Percentiles rank a stretch among this genome's conserved stretches.
phyloP scores from a whole-genome alignment of 2,113 vertebrate species.

The Toxotes chatareus region DNA sequence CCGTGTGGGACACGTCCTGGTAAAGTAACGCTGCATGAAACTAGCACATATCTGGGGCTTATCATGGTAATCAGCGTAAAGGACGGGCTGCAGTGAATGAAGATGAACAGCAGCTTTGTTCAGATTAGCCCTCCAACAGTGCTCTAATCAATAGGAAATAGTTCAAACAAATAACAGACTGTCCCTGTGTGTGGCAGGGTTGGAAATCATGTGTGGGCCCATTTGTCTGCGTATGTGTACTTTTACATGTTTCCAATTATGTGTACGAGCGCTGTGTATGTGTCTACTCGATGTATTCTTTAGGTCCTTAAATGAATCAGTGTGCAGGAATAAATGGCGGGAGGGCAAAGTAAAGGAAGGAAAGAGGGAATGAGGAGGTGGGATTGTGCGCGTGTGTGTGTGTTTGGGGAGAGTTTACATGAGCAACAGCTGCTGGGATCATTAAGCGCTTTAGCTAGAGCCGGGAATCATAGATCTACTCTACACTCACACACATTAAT shows the following conservation, averaged over 20 bases:
- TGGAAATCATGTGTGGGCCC: background rate
- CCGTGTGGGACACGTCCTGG: conserved; percentile 36
- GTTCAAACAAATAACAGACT: conserved; percentile 53
- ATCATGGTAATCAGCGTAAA: conserved; percentile 35
- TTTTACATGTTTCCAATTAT: conserved; percentile 8
- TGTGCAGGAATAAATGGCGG: conserved; percentile 1
- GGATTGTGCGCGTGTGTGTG: conserved; percentile 31
- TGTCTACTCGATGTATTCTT: conserved; percentile 6
- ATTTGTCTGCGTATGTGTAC: conserved; percentile 6
- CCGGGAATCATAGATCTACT: conserved; percentile 52
- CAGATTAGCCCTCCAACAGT: conserved; percentile 5
- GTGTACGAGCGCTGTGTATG: background rate
- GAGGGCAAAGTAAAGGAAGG: conserved; percentile 21
- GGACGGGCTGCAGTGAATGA: background rate
- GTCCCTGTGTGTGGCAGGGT: conserved; percentile 7
- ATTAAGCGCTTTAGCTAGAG: conserved; percentile 73
- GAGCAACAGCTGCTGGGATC: conserved; percentile 82
- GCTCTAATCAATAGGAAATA: conserved; percentile 29
- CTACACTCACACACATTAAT: conserved; percentile 44
- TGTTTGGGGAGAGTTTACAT: conserved; percentile 70
- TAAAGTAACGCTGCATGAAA: conserved; percentile 49
- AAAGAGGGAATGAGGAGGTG: conserved; percentile 25
- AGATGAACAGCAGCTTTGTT: conserved; percentile 42
- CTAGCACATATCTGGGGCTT: conserved; percentile 19
- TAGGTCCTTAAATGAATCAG: background rate